phyloP scores from a whole-genome alignment of 2,888 invertebrate species.

The Dorcus hopei region DNA sequence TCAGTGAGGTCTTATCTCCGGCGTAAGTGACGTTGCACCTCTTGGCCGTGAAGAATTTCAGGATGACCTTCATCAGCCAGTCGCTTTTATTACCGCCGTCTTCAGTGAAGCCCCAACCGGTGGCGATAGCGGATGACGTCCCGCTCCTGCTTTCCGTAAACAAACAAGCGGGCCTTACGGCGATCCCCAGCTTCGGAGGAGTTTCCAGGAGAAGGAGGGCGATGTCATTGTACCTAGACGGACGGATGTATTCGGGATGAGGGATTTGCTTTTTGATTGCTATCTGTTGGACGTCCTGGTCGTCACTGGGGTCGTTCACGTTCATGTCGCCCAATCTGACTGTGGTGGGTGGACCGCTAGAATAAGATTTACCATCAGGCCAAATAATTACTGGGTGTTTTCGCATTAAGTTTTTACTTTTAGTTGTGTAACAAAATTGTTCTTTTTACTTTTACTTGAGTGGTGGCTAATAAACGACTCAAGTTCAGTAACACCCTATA shows the following conservation, averaged over 20 bases:
- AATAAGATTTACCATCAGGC: too few relatives aligned
- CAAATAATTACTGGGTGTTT: too few relatives aligned
- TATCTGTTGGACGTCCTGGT: constrained; percentile 38
- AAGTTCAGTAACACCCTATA: too few relatives aligned
- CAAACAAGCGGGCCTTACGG: constrained; percentile 48
- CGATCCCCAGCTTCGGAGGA: constrained; percentile 37
- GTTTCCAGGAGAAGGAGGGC: constrained; percentile 45
- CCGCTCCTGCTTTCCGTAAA: constrained; percentile 3
- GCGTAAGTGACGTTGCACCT: constrained; percentile 40
- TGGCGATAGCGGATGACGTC: constrained; percentile 39
- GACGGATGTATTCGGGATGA: constrained; percentile 43
- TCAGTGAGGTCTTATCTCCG: constrained; percentile 22
- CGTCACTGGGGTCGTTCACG: constrained; percentile 31
- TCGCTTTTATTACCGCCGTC: constrained; percentile 34
- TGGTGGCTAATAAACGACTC: too few relatives aligned
- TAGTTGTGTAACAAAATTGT: too few relatives aligned
- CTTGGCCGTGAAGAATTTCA: constrained; percentile 41
- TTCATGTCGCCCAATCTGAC: constrained; percentile 24
- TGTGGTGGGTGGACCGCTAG: constrained; percentile 16
- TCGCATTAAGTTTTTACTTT: too few relatives aligned
- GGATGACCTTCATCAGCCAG: constrained; percentile 52
- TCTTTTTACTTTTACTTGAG: too few relatives aligned
- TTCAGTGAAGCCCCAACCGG: constrained; percentile 51
- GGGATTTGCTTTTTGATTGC: constrained; percentile 31
- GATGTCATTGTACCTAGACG: constrained; percentile 49